A percentile compares a stretch with the other conserved stretches of the same genome.
Evolutionary conservation across 2,888 invertebrate species (phyloP).

Genomic region (Drosophila peninsularis): DNA sequence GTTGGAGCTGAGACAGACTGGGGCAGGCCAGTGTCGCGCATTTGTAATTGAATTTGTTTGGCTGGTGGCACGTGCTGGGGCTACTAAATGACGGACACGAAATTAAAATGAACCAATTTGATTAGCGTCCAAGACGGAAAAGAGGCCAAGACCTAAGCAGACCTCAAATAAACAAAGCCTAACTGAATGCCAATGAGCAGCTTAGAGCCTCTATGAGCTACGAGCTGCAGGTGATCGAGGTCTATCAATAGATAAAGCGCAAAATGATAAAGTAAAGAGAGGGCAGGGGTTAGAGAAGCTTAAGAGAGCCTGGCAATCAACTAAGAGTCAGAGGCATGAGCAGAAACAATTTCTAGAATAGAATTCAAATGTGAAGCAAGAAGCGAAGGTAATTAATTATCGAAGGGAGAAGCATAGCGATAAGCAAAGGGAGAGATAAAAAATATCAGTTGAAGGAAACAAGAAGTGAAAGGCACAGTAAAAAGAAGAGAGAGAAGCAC

Average conservation of each 20-base stretch:
- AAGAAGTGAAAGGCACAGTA: background rate
- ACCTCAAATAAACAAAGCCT: slow-evolving; percentile 4
- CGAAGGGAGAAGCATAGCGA: background rate
- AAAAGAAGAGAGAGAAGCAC: too few species aligned
- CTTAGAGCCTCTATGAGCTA: background rate
- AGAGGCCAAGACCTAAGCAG: background rate
- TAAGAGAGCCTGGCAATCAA: too few species aligned
- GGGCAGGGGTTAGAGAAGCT: background rate
- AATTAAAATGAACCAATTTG: slow-evolving; percentile 66
- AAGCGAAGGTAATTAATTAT: too few species aligned
- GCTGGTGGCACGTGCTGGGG: slow-evolving; percentile 39
- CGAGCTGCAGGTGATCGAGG: background rate
- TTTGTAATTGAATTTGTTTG: slow-evolving; percentile 53
- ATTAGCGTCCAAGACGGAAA: slow-evolving; percentile 32
- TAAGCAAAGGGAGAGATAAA: background rate
- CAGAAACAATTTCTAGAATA: background rate
- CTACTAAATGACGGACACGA: slow-evolving; percentile 37
- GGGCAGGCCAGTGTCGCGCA: slow-evolving; percentile 24
- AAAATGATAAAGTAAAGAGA: background rate
- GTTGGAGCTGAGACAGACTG: background rate
- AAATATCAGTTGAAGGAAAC: too few species aligned
- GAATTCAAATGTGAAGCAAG: background rate
- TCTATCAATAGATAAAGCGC: background rate
- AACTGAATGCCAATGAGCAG: background rate
- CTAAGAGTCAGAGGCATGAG: background rate